A percentile compares a stretch with the other conserved stretches of the same genome.
Evolutionary conservation across 2,888 invertebrate species (phyloP).

Genomic region (Leptarthrus brevirostris): DNA sequence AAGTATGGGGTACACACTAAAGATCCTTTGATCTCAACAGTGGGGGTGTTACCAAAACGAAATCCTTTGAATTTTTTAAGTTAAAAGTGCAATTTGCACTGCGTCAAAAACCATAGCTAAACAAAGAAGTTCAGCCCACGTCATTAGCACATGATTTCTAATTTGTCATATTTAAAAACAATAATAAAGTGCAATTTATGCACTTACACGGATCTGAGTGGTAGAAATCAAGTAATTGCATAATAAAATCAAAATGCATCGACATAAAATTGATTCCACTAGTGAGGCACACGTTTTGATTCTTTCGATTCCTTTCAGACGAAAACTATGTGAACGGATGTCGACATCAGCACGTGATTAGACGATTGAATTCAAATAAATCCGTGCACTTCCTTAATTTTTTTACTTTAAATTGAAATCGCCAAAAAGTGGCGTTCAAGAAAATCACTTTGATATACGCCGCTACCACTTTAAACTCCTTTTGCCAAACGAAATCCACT

Average conservation of each 20-base stretch:
- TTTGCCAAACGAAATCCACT: conserved; percentile 33
- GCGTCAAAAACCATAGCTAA: not conserved
- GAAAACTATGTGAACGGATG: not conserved
- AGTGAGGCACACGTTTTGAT: conserved; percentile 27
- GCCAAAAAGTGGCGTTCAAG: conserved; percentile 36
- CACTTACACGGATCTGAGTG: conserved; percentile 34
- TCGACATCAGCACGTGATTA: conserved; percentile 43
- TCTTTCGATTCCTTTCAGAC: not conserved
- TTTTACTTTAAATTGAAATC: conserved; percentile 10
- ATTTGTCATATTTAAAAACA: conserved; percentile 22
- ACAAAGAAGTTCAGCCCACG: conserved; percentile 6
- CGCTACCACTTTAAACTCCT: conserved; percentile 28
- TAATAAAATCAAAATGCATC: conserved; percentile 26
- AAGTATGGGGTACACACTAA: conserved; percentile 41
- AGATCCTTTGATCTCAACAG: conserved; percentile 41
- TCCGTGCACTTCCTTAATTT: conserved; percentile 23
- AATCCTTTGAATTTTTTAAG: not conserved
- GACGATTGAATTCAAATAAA: conserved; percentile 21
- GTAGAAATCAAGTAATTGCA: conserved; percentile 32
- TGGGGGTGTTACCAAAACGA: conserved; percentile 30
- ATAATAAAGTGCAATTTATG: conserved; percentile 38
- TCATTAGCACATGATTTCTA: not conserved
- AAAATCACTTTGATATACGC: conserved; percentile 51
- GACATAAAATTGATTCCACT: not conserved
- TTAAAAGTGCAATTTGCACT: conserved; percentile 23